Conservation (phyloP, 2,888 invertebrate species). For the Dione juno region DNA sequence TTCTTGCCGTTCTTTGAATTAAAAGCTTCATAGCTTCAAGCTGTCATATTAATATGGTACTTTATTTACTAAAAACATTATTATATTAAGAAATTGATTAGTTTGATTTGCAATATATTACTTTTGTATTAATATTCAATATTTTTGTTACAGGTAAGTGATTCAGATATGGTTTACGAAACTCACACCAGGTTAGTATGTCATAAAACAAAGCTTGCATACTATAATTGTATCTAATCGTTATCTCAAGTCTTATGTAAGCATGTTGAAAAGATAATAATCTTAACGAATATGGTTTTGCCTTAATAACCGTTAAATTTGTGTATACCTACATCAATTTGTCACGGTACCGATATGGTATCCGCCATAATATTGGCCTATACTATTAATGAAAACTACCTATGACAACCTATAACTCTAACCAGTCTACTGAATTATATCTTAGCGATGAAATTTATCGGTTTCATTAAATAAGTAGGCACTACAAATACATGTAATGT, state of each 20-base stretch:
- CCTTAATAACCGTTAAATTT: constrained; percentile 5
- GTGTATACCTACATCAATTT: constrained; percentile 1
- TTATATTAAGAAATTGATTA: background rate
- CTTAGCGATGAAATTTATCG: too few relatives aligned
- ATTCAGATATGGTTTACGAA: constrained; percentile 8
- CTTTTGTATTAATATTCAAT: constrained; percentile 14
- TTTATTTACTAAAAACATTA: background rate
- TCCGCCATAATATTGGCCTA: background rate
- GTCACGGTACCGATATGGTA: background rate
- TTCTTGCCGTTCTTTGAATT: too few relatives aligned
- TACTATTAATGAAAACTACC: constrained; percentile 27
- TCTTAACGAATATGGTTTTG: background rate
- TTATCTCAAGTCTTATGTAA: constrained; percentile 37
- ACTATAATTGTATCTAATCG: constrained; percentile 11
- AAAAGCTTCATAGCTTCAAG: too few relatives aligned
- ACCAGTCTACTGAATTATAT: too few relatives aligned
- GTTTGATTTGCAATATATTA: constrained; percentile 38
- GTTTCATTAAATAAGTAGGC: too few relatives aligned
- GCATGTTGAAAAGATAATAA: constrained; percentile 19
- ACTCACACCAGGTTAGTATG: constrained; percentile 13
- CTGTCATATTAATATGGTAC: too few relatives aligned
- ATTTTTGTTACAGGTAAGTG: constrained; percentile 27
- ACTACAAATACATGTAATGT: too few relatives aligned
- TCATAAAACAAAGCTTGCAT: constrained; percentile 19
- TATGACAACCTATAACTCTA: too few relatives aligned